These are phyloP conservation scores for Heterotilapia buettikoferi DNA, from an alignment of 2,113 vertebrate species.

Conservation along the genomic window DNA sequence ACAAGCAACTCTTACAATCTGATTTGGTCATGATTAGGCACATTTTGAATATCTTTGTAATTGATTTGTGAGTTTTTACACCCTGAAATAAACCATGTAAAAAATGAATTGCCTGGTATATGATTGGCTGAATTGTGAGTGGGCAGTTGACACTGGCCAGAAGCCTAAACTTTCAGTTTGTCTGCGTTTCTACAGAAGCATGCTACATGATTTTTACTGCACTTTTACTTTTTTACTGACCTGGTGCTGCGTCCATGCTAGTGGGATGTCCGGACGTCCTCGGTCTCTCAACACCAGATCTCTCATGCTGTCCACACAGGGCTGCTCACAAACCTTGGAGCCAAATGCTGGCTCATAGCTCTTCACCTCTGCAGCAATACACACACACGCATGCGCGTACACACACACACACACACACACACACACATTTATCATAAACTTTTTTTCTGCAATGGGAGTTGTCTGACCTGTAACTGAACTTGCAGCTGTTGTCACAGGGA, in stretches of 20 bases:
- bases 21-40: not conserved
- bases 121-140: not conserved
- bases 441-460: not conserved
- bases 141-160: not conserved
- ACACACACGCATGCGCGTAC: not conserved
- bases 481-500: not conserved
- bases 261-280: conserved; percentile 82
- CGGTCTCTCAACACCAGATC: conserved; percentile 84
- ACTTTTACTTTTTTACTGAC: conserved; percentile 40
- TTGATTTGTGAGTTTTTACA: not conserved
- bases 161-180: not conserved
- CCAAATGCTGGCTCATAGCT: conserved; percentile 83
- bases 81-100: not conserved
- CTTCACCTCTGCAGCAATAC: conserved; percentile 75
- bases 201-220: not conserved
- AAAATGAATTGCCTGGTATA: not conserved
- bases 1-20: not conserved
- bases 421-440: not conserved
- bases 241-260: conserved; percentile 78
- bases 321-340: conserved; percentile 83
- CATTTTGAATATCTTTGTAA: not conserved
- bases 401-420: not conserved
- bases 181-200: not conserved
- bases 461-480: not conserved
- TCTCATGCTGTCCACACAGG: conserved; percentile 88